Percentiles rank a stretch among this genome's conserved stretches.
These are phyloP conservation scores for Brachyhypopomus gauderio DNA, from an alignment of 2,113 vertebrate genomes.

Conservation along the genomic window DNA sequence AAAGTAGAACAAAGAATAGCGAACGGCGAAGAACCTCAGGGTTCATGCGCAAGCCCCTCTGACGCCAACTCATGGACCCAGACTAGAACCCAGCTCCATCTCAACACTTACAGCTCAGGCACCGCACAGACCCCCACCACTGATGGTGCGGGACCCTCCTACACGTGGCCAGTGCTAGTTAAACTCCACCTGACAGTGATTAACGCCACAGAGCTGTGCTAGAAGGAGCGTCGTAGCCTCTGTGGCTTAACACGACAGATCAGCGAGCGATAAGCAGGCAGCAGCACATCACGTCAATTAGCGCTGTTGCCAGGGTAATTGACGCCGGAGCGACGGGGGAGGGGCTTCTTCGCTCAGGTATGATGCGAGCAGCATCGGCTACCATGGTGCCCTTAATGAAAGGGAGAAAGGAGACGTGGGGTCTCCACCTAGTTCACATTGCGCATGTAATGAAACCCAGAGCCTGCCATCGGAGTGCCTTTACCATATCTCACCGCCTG, in stretches of 20 bases:
- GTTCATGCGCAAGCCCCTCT: neutral
- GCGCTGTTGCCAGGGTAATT: conserved; percentile 53
- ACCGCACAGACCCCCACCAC: neutral
- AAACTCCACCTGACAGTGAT: neutral
- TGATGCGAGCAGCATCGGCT: conserved; percentile 2
- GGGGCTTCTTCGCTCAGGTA: conserved; percentile 6
- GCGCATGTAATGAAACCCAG: conserved; percentile 45
- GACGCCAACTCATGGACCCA: neutral
- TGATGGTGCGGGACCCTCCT: neutral
- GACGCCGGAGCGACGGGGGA: conserved; percentile 48
- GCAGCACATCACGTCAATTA: conserved; percentile 53
- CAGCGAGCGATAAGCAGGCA: conserved; percentile 43
- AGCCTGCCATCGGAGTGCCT: conserved; percentile 39
- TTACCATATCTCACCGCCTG: conserved; percentile 34
- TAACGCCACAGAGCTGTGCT: conserved; percentile 43
- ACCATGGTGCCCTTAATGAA: neutral
- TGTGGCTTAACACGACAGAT: conserved; percentile 42
- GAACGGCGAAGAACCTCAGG: neutral
- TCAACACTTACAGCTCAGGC: neutral
- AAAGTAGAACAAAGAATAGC: neutral
- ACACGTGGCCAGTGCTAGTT: too few relatives aligned
- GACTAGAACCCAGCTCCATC: neutral
- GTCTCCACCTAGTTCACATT: conserved; percentile 32
- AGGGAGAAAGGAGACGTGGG: neutral
- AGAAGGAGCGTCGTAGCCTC: conserved; percentile 36